These are phyloP conservation scores for Malurus splendens DNA, from an alignment of 2,797 vertebrate species.

Conservation along the genomic window DNA sequence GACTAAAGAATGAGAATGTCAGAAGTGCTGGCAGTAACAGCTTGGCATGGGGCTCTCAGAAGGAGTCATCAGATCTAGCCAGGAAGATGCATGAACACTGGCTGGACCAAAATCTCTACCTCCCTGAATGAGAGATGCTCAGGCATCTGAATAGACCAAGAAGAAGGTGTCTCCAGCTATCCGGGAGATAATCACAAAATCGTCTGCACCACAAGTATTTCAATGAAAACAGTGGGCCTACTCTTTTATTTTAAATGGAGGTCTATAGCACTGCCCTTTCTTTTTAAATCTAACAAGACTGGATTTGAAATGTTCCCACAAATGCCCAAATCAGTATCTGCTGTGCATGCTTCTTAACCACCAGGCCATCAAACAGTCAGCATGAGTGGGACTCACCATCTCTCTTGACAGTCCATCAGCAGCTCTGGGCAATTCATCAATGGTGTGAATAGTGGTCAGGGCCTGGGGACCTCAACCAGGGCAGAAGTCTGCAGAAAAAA, in stretches of 20 bases:
- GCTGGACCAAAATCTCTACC: neutral
- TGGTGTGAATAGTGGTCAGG: neutral
- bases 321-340: neutral
- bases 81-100: neutral
- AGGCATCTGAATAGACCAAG: neutral
- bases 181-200: neutral
- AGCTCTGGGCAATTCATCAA: neutral
- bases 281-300: neutral
- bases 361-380: neutral
- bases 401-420: neutral
- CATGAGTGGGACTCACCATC: accelerated
- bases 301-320: neutral
- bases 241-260: neutral
- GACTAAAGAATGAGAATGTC: neutral
- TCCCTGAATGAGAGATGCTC: neutral
- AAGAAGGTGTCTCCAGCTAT: neutral
- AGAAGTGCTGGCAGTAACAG: neutral
- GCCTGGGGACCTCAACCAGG: neutral
- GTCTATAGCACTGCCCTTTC: neutral
- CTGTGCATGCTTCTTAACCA: neutral
- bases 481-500: neutral
- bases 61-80: neutral
- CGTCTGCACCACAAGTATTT: neutral
- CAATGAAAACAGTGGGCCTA: neutral
- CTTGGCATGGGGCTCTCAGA: neutral